Evolutionary conservation across 2,797 vertebrate genomes (phyloP), one percentile per base, ranked within the genome.

Genomic region (Diplodus sargus): DNA sequence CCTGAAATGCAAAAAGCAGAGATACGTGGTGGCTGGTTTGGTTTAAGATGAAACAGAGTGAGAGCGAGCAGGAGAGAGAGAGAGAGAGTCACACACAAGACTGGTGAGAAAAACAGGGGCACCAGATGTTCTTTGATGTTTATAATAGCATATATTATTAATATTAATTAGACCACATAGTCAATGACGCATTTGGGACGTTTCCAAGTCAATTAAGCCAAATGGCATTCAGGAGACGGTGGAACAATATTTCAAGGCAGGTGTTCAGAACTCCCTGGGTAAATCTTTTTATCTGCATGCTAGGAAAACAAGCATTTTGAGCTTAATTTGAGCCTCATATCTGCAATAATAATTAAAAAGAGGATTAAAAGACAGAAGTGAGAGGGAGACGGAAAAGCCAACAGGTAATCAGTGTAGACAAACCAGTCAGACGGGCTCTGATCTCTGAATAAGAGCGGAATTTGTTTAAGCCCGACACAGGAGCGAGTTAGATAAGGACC

Each of bases 71-170:
- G n/a, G 34, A 34, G 30, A 28, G 80, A 64, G 72, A 81, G 80
- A 28, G 79, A 67, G 64, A 71, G 86, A 93, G 91, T 90, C 88
- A 86, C 92, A 96, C 96, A 96, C 96, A 95, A 96, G 95, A 96
- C 96, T 97, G 96, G 96, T 95, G 96, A 96, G 97, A 96, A 96
- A 97, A 98, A 97, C 97, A 97, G 97, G 97, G 97, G 96, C 96
- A 98, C 96, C 97, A 98, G 97, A 98, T 98, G 97, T 98, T 98
- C 97, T 98, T 98, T 98, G 97, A 98, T 98, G 97, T 98, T 98
- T 98, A 98, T 98, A 98, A 98, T 98, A 97, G 97, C 97, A 98
- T 98, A 98, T 98, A 98, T 98, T 98, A 98, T 98, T 98, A 98
- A 98, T 98, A 98, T 98, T 98, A 98, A 98, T 98, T 98, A 98